Conservation (phyloP, 2,888 invertebrate genomes). For the Archips xylosteana region DNA sequence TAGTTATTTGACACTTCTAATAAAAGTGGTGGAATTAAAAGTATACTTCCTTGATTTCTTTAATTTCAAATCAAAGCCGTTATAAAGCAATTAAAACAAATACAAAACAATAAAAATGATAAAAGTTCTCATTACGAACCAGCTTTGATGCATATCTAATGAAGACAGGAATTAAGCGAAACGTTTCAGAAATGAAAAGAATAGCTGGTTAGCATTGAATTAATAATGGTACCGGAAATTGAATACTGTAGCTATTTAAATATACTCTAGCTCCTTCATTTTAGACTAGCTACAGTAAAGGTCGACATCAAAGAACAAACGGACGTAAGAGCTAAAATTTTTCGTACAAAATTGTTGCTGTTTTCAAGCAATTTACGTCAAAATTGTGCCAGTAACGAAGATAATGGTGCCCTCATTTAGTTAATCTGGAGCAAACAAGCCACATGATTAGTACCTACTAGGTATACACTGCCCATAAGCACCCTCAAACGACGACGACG, state of each 20-base stretch:
- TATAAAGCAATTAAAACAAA: slow-evolving; percentile 6
- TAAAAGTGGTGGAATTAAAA: background rate
- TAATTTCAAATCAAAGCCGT: background rate
- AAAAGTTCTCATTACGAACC: slow-evolving; percentile 13
- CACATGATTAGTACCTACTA: too few species aligned
- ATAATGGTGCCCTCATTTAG: too few species aligned
- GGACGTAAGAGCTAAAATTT: background rate
- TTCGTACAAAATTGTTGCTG: background rate
- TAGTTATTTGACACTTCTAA: background rate
- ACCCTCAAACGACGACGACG: too few species aligned
- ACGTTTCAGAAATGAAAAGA: slow-evolving; percentile 34
- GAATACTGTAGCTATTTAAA: slow-evolving; percentile 18
- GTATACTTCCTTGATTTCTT: background rate
- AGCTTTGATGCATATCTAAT: slow-evolving; percentile 38
- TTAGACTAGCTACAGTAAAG: background rate
- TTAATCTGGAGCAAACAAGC: too few species aligned
- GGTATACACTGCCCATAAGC: too few species aligned
- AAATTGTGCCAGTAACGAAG: background rate
- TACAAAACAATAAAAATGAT: slow-evolving; percentile 12
- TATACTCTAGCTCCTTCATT: background rate
- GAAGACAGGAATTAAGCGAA: slow-evolving; percentile 36
- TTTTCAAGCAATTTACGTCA: background rate
- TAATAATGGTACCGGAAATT: slow-evolving; percentile 28
- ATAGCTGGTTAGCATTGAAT: slow-evolving; percentile 33
- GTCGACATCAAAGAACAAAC: background rate